A percentile compares a stretch with the other conserved stretches of the same genome.
These are phyloP conservation scores for Oppia nitens DNA, from an alignment of 1,140 invertebrate species.

Conservation along the genomic window DNA sequence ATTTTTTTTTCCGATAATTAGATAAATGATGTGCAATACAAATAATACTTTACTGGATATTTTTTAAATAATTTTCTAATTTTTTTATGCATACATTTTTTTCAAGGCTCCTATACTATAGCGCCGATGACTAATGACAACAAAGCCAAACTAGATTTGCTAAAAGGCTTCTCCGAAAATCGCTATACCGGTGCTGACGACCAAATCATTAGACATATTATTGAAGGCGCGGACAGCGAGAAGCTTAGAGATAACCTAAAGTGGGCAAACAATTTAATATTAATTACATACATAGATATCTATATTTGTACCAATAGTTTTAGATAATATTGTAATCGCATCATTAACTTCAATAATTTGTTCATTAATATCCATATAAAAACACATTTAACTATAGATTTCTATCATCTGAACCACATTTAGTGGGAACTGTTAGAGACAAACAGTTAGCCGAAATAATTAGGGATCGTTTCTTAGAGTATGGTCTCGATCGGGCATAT, in stretches of 20 bases:
- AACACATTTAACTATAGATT: conserved; percentile 1
- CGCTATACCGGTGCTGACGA: not conserved
- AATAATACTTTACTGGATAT: too few relatives aligned
- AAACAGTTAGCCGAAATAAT: conserved; percentile 5
- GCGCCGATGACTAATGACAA: not conserved
- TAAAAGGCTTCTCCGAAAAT: not conserved
- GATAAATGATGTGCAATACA: too few relatives aligned
- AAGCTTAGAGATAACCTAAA: not conserved
- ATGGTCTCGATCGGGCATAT: conserved; percentile 6
- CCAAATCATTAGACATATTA: not conserved
- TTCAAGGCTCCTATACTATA: conserved; percentile 8
- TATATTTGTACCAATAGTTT: too few relatives aligned
- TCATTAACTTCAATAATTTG: not conserved
- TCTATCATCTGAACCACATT: conserved; percentile 9
- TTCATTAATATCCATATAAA: not conserved
- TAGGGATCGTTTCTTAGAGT: not conserved
- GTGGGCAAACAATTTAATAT: not conserved
- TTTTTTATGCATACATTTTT: not conserved
- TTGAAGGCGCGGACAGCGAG: not conserved
- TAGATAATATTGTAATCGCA: not conserved
- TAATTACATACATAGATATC: too few relatives aligned
- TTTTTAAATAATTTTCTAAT: too few relatives aligned
- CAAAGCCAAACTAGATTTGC: not conserved
- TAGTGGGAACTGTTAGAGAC: not conserved
- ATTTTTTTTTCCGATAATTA: too few relatives aligned